These are phyloP conservation scores for Macropodus opercularis DNA, from an alignment of 2,797 vertebrate genomes.

Conservation along the genomic window DNA sequence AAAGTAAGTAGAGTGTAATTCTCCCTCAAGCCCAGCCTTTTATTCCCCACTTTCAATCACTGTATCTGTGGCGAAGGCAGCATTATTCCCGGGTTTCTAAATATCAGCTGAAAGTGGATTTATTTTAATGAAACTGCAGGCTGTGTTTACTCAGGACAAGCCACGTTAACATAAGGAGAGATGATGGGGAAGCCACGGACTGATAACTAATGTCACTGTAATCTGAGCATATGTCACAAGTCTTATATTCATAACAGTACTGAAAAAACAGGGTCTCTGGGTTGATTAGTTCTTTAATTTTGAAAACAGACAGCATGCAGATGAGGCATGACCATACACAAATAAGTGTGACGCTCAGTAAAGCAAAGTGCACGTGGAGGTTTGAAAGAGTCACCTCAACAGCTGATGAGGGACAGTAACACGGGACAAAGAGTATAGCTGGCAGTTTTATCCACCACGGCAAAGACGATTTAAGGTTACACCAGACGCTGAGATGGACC, in stretches of 20 bases:
- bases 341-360: slow-evolving; percentile 31
- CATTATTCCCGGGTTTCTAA: slow-evolving; percentile 67
- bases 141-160: slow-evolving; percentile 75
- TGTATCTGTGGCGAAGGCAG: slow-evolving; percentile 65
- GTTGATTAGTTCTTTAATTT: slow-evolving; percentile 51
- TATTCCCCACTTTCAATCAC: slow-evolving; percentile 72
- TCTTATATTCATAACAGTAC: slow-evolving; percentile 51
- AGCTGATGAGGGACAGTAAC: slow-evolving; percentile 32
- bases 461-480: slow-evolving; percentile 28
- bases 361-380: slow-evolving; percentile 27
- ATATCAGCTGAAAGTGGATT: slow-evolving; percentile 82
- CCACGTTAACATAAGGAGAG: slow-evolving; percentile 60
- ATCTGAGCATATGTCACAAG: slow-evolving; percentile 40
- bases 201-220: slow-evolving; percentile 53
- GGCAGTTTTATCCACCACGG: slow-evolving; percentile 14
- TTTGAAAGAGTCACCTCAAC: slow-evolving; percentile 32
- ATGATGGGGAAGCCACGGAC: slow-evolving; percentile 33
- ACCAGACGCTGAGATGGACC: slow-evolving; percentile 62
- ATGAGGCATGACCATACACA: slow-evolving; percentile 46
- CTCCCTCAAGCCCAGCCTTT: slow-evolving; percentile 61
- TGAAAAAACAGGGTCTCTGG: slow-evolving; percentile 37
- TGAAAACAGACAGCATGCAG: slow-evolving; percentile 27
- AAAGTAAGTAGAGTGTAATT: slow-evolving; percentile 70
- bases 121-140: slow-evolving; percentile 84
- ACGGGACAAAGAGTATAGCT: slow-evolving; percentile 6